Conservation (phyloP, 2,888 invertebrate genomes). For the Taphrorychus bicolor region DNA sequence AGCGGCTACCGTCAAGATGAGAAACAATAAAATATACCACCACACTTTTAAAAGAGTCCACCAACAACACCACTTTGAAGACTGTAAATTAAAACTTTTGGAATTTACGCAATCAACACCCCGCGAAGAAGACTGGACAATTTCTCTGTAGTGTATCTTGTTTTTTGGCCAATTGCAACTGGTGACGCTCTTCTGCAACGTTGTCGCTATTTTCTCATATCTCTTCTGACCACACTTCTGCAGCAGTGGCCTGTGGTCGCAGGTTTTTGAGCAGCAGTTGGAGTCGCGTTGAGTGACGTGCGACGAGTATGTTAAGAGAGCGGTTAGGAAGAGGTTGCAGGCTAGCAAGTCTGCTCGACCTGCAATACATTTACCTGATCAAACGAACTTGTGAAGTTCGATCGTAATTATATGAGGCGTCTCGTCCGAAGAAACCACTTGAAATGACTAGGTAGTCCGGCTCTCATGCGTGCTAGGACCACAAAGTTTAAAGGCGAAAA, state of each 20-base stretch:
- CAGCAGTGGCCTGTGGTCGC: slow-evolving; percentile 33
- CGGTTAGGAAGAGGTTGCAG: slow-evolving; percentile 87
- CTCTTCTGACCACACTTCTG: slow-evolving; percentile 49
- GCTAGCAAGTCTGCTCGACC: slow-evolving; percentile 88
- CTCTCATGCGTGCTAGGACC: too few relatives aligned
- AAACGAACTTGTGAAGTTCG: too few relatives aligned
- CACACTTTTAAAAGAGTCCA: slow-evolving; percentile 59
- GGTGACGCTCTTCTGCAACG: slow-evolving; percentile 55
- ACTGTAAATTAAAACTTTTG: slow-evolving; percentile 5
- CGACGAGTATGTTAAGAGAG: slow-evolving; percentile 84
- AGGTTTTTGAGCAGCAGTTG: slow-evolving; percentile 52
- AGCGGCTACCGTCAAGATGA: slow-evolving; percentile 71
- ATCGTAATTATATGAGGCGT: too few relatives aligned
- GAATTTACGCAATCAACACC: not conserved
- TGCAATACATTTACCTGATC: slow-evolving; percentile 12
- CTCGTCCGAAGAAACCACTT: too few relatives aligned
- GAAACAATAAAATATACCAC: slow-evolving; percentile 68
- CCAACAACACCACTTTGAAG: slow-evolving; percentile 51
- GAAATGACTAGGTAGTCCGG: too few relatives aligned
- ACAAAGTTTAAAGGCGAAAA: too few relatives aligned
- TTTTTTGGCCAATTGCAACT: slow-evolving; percentile 55
- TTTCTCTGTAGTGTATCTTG: slow-evolving; percentile 6
- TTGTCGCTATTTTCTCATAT: slow-evolving; percentile 55
- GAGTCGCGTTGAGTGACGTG: slow-evolving; percentile 73
- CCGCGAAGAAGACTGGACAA: not conserved